A percentile compares a stretch with the other conserved stretches of the same genome.
Conservation (phyloP, 2,113 vertebrate genomes). For the Gyps fulvus region DNA sequence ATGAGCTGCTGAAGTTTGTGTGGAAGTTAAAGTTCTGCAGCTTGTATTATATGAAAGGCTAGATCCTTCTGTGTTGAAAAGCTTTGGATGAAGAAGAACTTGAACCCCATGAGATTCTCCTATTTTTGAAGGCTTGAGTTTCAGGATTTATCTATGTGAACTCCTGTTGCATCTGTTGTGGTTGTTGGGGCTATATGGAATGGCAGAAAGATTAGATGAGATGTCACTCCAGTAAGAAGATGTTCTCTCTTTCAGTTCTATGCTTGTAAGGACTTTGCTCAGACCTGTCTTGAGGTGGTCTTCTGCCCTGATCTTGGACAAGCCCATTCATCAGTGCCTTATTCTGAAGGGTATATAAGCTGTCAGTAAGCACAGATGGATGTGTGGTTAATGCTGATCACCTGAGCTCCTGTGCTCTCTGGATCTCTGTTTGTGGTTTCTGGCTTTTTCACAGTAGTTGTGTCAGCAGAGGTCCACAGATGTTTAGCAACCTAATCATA, state of each 20-base stretch:
- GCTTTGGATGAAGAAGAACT: neutral
- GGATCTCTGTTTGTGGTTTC: neutral
- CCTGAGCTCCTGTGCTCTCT: neutral
- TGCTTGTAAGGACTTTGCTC: neutral
- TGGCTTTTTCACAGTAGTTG: neutral
- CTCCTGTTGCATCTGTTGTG: neutral
- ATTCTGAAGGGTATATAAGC: neutral
- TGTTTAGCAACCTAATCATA: neutral
- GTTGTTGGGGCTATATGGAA: neutral
- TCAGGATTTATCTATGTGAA: neutral
- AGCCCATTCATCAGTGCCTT: neutral
- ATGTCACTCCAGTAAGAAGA: neutral
- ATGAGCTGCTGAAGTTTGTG: neutral
- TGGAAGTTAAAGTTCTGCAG: neutral
- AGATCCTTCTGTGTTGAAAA: neutral
- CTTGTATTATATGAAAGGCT: neutral
- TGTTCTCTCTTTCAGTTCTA: neutral
- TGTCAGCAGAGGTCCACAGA: neutral
- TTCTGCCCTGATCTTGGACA: neutral
- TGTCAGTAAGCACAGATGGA: neutral
- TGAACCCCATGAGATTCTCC: neutral
- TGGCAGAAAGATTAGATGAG: neutral
- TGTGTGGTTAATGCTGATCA: neutral
- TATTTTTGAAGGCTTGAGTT: neutral
- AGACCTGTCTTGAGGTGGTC: neutral